phyloP scores from a whole-genome alignment of 2,888 invertebrate genomes.

The Latheticus oryzae region DNA sequence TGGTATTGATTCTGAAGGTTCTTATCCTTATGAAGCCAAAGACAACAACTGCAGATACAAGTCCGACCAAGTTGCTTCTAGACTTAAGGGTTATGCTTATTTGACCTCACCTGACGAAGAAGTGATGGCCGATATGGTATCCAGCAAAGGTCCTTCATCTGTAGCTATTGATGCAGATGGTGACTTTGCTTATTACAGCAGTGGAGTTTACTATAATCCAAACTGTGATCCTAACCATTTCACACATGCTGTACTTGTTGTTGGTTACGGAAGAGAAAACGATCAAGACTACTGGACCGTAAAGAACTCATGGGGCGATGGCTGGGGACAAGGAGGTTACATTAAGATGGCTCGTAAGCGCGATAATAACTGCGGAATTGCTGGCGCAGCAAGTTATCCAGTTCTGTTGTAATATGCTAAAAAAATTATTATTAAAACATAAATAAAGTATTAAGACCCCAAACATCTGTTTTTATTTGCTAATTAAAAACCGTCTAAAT shows the following conservation, averaged over 20 bases:
- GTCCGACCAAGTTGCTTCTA: constrained; percentile 14
- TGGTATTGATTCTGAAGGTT: constrained; percentile 41
- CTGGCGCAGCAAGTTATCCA: constrained; percentile 82
- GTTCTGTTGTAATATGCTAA: too few relatives aligned
- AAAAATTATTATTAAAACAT: too few relatives aligned
- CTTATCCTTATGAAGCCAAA: constrained; percentile 67
- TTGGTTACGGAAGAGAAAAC: constrained; percentile 77
- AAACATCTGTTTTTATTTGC: too few relatives aligned
- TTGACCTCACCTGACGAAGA: constrained; percentile 77
- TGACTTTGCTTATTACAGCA: constrained; percentile 82
- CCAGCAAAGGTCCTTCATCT: constrained; percentile 84
- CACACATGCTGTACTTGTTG: constrained; percentile 84
- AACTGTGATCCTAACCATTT: constrained; percentile 72
- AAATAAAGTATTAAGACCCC: too few relatives aligned
- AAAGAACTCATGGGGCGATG: constrained; percentile 74
- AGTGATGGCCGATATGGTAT: constrained; percentile 81
- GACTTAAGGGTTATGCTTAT: constrained; percentile 74
- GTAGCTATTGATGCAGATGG: constrained; percentile 84
- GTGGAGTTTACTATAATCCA: constrained; percentile 80
- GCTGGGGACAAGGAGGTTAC: constrained; percentile 56
- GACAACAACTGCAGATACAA: constrained; percentile 43
- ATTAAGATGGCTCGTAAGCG: constrained; percentile 53
- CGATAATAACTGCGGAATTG: constrained; percentile 86
- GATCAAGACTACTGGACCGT: constrained; percentile 75
- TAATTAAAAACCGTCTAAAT: too few relatives aligned